These are phyloP conservation scores for Ips typographus DNA, from an alignment of 1,140 invertebrate species.

Conservation along the genomic window DNA sequence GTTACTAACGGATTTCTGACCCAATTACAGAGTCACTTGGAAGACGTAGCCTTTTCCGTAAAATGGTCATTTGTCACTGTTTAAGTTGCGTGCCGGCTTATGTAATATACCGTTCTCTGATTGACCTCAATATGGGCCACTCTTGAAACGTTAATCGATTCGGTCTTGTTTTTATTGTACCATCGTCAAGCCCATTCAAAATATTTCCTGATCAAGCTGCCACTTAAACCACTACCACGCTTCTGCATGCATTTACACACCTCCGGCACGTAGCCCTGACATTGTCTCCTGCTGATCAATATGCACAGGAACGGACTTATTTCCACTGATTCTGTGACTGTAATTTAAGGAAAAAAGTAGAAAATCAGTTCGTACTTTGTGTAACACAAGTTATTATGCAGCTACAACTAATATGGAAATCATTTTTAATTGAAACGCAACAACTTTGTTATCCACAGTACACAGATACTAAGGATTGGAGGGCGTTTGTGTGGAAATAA, in stretches of 20 bases:
- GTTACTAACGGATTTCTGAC: conserved; percentile 27
- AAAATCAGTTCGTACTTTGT: too few relatives aligned
- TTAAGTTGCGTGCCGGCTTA: conserved; percentile 24
- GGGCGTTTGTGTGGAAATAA: too few relatives aligned
- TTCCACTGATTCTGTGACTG: neutral
- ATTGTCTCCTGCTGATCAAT: conserved; percentile 30
- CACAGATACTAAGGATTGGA: too few relatives aligned
- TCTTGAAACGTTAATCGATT: conserved; percentile 17
- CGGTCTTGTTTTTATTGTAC: conserved; percentile 23
- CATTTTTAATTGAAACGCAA: too few relatives aligned
- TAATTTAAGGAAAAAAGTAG: too few relatives aligned
- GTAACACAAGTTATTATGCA: too few relatives aligned
- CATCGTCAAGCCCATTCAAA: conserved; percentile 36
- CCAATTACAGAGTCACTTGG: conserved; percentile 26
- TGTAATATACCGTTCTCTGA: conserved; percentile 35
- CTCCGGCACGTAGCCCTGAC: conserved; percentile 42
- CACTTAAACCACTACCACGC: conserved; percentile 47
- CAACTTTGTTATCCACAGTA: too few relatives aligned
- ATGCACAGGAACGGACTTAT: neutral
- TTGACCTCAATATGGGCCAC: conserved; percentile 26
- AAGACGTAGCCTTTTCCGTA: conserved; percentile 21
- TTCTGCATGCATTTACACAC: conserved; percentile 42
- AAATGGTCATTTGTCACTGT: conserved; percentile 27
- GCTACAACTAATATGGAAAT: too few relatives aligned
- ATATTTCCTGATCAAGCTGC: conserved; percentile 44